Evolutionary conservation across 30 jellyfish, hydroid and myxozoan genomes (phyloP).

Genomic region (Hydra vulgaris): DNA sequence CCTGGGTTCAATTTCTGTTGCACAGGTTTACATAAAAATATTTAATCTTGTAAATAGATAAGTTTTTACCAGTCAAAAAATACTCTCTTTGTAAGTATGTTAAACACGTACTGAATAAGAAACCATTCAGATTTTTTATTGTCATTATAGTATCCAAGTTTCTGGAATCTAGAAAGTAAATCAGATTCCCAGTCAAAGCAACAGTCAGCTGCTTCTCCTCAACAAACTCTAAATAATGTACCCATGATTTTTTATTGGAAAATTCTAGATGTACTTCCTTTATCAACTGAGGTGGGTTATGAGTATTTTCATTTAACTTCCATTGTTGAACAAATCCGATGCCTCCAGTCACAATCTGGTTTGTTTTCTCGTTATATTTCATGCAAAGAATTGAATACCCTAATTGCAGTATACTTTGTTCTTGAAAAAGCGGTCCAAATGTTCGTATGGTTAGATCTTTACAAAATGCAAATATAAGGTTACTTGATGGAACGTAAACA

Average conservation of each 20-base stretch:
- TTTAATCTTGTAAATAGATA: no score
- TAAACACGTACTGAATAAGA: slow-evolving; percentile 42
- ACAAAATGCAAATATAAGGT: slow-evolving; percentile 56
- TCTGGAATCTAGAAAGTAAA: slow-evolving; percentile 36
- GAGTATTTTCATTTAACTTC: slow-evolving; percentile 35
- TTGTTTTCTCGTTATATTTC: slow-evolving; percentile 36
- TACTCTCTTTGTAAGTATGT: slow-evolving; percentile 40
- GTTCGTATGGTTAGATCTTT: slow-evolving; percentile 59
- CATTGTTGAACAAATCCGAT: slow-evolving; percentile 62
- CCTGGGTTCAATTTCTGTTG: no score
- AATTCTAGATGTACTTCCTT: slow-evolving; percentile 24
- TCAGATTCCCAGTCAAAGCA: slow-evolving; percentile 54
- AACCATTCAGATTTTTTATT: slow-evolving; percentile 62
- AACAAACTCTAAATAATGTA: slow-evolving; percentile 31
- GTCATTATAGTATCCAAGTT: slow-evolving; percentile 14
- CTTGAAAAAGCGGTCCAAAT: slow-evolving; percentile 44
- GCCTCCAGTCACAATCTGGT: slow-evolving; percentile 39
- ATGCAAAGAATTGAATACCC: slow-evolving; percentile 43
- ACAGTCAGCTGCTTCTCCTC: slow-evolving; percentile 27
- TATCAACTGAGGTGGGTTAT: slow-evolving; percentile 46
- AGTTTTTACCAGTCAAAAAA: slow-evolving; percentile 62
- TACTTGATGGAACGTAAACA: slow-evolving; percentile 27
- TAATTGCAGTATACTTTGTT: slow-evolving; percentile 32
- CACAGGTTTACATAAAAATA: no score
- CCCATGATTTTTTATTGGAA: slow-evolving; percentile 52